Evolutionary conservation across 2,888 invertebrate genomes (phyloP).

Genomic region (Argynnis bischoffii): DNA sequence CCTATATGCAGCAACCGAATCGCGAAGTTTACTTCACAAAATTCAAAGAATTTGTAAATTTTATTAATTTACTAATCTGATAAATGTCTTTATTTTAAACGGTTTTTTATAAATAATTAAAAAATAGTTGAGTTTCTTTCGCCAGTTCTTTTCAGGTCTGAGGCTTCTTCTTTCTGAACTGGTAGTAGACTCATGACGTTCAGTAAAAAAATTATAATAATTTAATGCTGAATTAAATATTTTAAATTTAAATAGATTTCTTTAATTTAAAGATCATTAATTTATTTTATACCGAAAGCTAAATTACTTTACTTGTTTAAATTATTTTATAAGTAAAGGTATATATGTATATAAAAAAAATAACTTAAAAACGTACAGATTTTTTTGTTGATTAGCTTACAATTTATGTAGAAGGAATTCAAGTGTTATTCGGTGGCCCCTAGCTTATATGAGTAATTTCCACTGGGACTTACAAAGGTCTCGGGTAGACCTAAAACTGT

Average conservation of each 20-base stretch:
- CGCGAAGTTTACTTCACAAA: background rate
- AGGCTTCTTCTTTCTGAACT: no score
- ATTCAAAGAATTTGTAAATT: background rate
- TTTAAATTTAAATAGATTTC: no score
- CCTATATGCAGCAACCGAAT: constrained; percentile 7
- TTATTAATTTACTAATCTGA: constrained; percentile 7
- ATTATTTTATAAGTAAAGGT: background rate
- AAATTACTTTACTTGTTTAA: no score
- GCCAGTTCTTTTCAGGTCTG: no score
- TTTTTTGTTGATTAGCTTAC: background rate
- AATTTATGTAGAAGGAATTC: background rate
- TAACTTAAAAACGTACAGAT: no score
- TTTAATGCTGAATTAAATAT: no score
- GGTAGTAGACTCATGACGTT: no score
- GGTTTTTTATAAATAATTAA: no score
- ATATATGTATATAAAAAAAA: background rate
- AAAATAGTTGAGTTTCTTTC: no score
- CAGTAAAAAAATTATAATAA: no score
- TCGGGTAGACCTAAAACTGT: constrained; percentile 74
- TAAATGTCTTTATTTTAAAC: background rate
- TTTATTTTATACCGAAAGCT: no score
- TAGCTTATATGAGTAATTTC: constrained; percentile 64
- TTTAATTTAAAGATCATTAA: no score
- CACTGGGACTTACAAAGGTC: constrained; percentile 67
- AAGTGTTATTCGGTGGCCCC: constrained; percentile 36